phyloP scores from a whole-genome alignment of 37 sponge, comb jelly and placozoan species.

The Theonella swinhoei region DNA sequence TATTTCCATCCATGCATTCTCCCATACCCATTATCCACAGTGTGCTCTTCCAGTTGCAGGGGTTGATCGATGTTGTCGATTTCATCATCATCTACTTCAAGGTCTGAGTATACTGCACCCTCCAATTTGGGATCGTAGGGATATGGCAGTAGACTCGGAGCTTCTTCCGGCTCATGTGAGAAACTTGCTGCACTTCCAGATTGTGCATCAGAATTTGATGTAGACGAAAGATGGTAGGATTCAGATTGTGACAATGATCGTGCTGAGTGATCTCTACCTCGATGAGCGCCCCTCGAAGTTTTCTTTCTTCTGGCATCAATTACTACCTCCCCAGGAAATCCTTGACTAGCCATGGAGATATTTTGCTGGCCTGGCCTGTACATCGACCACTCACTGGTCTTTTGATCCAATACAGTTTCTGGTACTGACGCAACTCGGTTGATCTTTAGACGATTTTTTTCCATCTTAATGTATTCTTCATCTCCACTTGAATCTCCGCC shows the following conservation, averaged over 20 bases:
- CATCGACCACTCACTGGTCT: slow-evolving; percentile 39
- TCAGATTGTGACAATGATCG: slow-evolving; percentile 36
- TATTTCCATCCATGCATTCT: not conserved
- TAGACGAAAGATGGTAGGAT: slow-evolving; percentile 19
- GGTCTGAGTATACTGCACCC: slow-evolving; percentile 23
- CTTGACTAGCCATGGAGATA: not conserved
- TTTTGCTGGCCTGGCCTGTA: slow-evolving; percentile 51
- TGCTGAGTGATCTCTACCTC: not conserved
- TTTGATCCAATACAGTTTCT: not conserved
- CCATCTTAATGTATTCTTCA: slow-evolving; percentile 1
- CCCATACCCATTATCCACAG: not conserved
- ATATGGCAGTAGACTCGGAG: slow-evolving; percentile 18
- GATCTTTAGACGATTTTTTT: slow-evolving; percentile 19
- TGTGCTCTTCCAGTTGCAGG: not conserved
- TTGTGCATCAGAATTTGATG: slow-evolving; percentile 9
- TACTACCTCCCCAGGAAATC: not conserved
- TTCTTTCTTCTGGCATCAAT: not conserved
- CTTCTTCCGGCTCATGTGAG: slow-evolving; percentile 22
- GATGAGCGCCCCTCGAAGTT: not conserved
- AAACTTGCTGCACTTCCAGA: not conserved
- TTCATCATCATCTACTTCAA: slow-evolving; percentile 23
- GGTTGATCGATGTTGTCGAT: slow-evolving; percentile 32
- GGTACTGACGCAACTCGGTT: slow-evolving; percentile 45
- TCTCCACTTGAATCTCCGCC: not conserved
- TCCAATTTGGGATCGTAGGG: not conserved